Conservation (phyloP, 2,113 vertebrate species). For the Corydoras maculifer region DNA sequence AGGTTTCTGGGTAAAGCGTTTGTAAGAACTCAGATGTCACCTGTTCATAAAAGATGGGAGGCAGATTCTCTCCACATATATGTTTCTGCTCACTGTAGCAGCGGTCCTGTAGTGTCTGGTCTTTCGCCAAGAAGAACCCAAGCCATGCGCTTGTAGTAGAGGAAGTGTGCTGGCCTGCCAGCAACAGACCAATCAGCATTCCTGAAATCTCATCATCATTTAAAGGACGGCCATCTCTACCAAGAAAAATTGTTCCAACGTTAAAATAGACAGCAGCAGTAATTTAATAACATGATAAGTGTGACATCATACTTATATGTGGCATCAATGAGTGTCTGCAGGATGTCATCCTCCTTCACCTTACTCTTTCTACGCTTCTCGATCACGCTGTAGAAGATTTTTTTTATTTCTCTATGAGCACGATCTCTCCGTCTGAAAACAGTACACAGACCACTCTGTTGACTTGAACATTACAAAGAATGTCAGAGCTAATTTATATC, state of each 20-base stretch:
- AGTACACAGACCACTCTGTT: neutral
- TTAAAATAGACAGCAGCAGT: too few relatives aligned
- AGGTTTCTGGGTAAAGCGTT: constrained; percentile 6
- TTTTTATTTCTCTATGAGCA: constrained; percentile 87
- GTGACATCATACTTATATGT: constrained; percentile 83
- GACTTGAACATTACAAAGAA: too few relatives aligned
- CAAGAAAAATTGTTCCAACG: neutral
- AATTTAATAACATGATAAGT: neutral
- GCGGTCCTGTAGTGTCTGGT: constrained; percentile 73
- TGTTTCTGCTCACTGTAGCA: constrained; percentile 84
- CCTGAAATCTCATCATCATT: constrained; percentile 79
- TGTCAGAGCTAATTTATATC: neutral
- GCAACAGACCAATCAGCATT: constrained; percentile 87
- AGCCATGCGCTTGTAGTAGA: constrained; percentile 96
- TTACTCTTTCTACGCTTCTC: constrained; percentile 77
- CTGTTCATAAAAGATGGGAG: constrained; percentile 78
- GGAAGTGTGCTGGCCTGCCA: constrained; percentile 94
- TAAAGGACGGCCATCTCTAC: constrained; percentile 76
- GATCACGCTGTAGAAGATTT: constrained; percentile 87
- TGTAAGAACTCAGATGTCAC: constrained; percentile 51
- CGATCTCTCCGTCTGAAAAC: constrained; percentile 76
- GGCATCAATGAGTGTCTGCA: constrained; percentile 90
- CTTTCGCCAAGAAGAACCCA: constrained; percentile 87
- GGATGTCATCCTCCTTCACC: constrained; percentile 80
- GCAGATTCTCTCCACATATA: constrained; percentile 78